Evolutionary conservation across 2,888 invertebrate genomes (phyloP), one percentile per base, ranked within the genome.

Genomic region (Stramonita haemastoma): DNA sequence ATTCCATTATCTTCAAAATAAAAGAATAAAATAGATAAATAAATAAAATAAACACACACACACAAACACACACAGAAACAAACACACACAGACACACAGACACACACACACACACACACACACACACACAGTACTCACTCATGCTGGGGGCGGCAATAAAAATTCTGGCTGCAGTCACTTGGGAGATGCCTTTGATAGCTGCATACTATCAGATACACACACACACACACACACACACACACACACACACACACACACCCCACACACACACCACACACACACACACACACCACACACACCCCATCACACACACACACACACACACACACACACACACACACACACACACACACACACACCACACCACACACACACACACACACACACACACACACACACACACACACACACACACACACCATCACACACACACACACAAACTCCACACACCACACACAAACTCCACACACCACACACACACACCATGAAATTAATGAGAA

Each of bases 81-180:
- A 1, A 26, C 29, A 73, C 26, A 73, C 73, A 73, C 11, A 26
- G 1, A 46, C 34, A 36, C 17, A 34, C 34, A 79, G 0, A 34
- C 79, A 34, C 15, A 15, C 46, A 46, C 46, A 46, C 46, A 46
- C 46, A 79, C 29, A 29, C 79, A 32, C 13, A 26, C 0, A 8
- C 84, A 5, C 26, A 2, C 46, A 2, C n/a, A 15, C 17, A 46
- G 8, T 86, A 94, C 96, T 94, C 91, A 96, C 96, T 92, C 96
- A 96, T 96, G 89, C 98, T 98, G 8, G 99, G 99, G 36, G 98
- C 95, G 0, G 99, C 98, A 98, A 99, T 99, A 86, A 97, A 96
- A 91, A 99, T 97, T 93, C 99, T 97, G 88, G 99, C 99, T 8
- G 98, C 94, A 88, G 98, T 97, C 6, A 99, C 99, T 92, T 98